These are phyloP conservation scores for Osmerus eperlanus DNA, from an alignment of 2,113 vertebrate species.

Conservation along the genomic window DNA sequence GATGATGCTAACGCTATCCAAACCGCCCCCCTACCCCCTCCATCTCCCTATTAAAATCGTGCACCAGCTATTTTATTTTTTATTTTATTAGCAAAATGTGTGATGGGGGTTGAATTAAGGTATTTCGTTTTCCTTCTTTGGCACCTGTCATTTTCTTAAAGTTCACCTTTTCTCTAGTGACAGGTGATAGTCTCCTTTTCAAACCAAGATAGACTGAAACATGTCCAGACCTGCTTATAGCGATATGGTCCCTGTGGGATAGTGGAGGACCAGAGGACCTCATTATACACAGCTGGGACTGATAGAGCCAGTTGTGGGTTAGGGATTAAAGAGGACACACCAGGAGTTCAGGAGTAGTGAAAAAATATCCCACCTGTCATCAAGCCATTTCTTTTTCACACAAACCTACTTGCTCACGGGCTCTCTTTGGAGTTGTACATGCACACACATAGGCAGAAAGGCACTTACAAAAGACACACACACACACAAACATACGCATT, in stretches of 20 bases:
- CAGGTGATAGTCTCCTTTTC: not conserved
- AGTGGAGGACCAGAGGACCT: not conserved
- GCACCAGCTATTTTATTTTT: not conserved
- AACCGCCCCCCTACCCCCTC: too few relatives aligned
- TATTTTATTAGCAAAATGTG: not conserved
- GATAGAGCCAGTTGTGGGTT: not conserved
- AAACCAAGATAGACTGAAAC: not conserved
- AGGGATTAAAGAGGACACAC: not conserved
- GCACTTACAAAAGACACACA: not conserved
- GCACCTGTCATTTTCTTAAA: not conserved
- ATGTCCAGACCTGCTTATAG: not conserved
- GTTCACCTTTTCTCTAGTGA: not conserved
- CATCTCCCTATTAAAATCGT: not conserved
- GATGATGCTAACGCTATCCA: too few relatives aligned
- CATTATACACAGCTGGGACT: not conserved
- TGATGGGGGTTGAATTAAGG: not conserved
- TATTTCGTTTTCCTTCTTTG: not conserved
- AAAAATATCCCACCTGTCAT: not conserved
- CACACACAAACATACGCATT: not conserved
- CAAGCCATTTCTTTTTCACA: not conserved
- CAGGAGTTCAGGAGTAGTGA: not conserved
- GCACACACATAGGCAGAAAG: not conserved
- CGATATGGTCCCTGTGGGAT: not conserved
- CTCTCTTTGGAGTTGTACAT: too few relatives aligned
- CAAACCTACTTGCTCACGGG: not conserved